phyloP scores from a whole-genome alignment of 2,888 invertebrate species.

The Eubasilissa splendida region DNA sequence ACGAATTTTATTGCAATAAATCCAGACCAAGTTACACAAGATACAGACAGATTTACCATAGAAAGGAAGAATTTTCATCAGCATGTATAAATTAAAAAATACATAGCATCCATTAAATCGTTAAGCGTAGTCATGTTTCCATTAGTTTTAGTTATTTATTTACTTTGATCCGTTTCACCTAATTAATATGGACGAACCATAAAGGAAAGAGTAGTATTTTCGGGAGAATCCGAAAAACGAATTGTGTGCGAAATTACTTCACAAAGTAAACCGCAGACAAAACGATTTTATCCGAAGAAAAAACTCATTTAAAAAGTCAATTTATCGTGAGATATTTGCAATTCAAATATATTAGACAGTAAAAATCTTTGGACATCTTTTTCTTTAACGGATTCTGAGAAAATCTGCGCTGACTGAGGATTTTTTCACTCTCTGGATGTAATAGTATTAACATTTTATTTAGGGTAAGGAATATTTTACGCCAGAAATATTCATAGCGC shows the following conservation, averaged over 20 bases:
- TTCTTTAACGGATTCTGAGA: neutral
- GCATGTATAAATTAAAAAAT: no score
- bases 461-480: constrained; percentile 17
- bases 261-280: constrained; percentile 7
- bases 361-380: constrained; percentile 35
- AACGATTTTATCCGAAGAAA: constrained; percentile 22
- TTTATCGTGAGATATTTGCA: constrained; percentile 44
- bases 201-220: no score
- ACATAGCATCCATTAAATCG: no score
- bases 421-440: constrained; percentile 10
- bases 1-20: no score
- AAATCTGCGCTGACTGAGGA: constrained; percentile 19
- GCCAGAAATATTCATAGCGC: constrained; percentile 19
- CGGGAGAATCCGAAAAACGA: neutral
- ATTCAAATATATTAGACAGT: constrained; percentile 43
- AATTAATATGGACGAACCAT: no score
- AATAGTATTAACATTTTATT: constrained; percentile 22
- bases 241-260: constrained; percentile 11
- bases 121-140: no score
- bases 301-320: constrained; percentile 41
- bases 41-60: no score
- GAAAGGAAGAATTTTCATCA: no score
- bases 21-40: no score
- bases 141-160: no score
- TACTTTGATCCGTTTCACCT: no score